Evolutionary conservation across 92 coral and sea anemone genomes (phyloP).

Genomic region (Umimayanthus chanpuru): DNA sequence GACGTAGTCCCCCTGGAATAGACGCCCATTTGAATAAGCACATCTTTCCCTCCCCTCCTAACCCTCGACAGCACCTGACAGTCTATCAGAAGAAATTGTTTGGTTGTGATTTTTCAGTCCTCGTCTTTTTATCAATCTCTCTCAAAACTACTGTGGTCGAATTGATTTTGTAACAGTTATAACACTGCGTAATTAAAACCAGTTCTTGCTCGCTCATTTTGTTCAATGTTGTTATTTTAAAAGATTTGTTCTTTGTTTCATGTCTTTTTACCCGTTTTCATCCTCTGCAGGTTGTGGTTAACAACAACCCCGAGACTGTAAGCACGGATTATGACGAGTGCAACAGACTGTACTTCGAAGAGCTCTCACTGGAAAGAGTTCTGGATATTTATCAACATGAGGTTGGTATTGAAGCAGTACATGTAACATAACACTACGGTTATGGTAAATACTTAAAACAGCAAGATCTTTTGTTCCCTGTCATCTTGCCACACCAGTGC

Average conservation of each 20-base stretch:
- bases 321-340: slow-evolving; percentile 99
- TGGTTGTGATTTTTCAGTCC: too few species aligned
- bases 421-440: background rate
- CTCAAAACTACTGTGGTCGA: too few species aligned
- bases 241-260: background rate
- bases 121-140: background rate
- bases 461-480: background rate
- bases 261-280: background rate
- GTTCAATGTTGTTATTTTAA: background rate
- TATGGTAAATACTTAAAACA: too few species aligned
- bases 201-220: background rate
- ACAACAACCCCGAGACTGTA: slow-evolving; percentile 98
- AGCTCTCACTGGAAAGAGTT: slow-evolving; percentile 93
- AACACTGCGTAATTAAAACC: background rate
- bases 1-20: background rate
- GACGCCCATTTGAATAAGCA: background rate
- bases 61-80: too few species aligned
- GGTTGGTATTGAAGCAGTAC: slow-evolving; percentile 45
- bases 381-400: slow-evolving; percentile 96
- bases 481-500: background rate
- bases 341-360: slow-evolving; percentile 96
- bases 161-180: too few species aligned
- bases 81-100: too few species aligned
- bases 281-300: slow-evolving; percentile 81
- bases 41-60: background rate